These are phyloP conservation scores for Drosophila melanogaster DNA, from an alignment of 1,140 invertebrate species.

Conservation along the genomic window DNA sequence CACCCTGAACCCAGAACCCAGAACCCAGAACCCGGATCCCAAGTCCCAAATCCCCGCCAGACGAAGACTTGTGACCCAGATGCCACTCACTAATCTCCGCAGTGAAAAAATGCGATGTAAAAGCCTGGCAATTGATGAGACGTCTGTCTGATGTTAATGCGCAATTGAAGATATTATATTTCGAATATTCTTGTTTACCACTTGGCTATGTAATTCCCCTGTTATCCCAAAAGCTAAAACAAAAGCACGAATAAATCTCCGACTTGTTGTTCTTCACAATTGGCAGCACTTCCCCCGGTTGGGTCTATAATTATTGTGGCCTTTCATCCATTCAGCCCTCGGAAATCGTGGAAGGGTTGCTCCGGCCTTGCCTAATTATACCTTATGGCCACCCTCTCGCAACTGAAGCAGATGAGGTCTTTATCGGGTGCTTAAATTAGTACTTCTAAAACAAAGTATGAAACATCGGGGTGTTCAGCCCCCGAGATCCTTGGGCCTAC, in stretches of 20 bases:
- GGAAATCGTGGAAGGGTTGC: constrained; percentile 17
- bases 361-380: constrained; percentile 42
- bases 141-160: neutral
- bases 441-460: constrained; percentile 37
- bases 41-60: constrained; percentile 1
- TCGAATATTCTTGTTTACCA: too few species aligned
- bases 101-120: constrained; percentile 13
- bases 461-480: neutral
- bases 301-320: constrained; percentile 27
- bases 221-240: neutral
- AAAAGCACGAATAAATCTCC: constrained; percentile 11
- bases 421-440: constrained; percentile 21
- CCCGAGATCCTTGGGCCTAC: constrained; percentile 18
- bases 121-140: constrained; percentile 5
- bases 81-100: constrained; percentile 32
- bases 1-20: constrained; percentile 11
- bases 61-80: constrained; percentile 42
- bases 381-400: constrained; percentile 6
- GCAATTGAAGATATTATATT: neutral
- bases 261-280: constrained; percentile 31
- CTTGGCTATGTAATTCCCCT: too few species aligned
- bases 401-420: constrained; percentile 30
- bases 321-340: constrained; percentile 16
- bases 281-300: constrained; percentile 8
- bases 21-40: too few species aligned